Conservation (phyloP, 2,888 invertebrate species). For the Trissoscelio sp. region DNA sequence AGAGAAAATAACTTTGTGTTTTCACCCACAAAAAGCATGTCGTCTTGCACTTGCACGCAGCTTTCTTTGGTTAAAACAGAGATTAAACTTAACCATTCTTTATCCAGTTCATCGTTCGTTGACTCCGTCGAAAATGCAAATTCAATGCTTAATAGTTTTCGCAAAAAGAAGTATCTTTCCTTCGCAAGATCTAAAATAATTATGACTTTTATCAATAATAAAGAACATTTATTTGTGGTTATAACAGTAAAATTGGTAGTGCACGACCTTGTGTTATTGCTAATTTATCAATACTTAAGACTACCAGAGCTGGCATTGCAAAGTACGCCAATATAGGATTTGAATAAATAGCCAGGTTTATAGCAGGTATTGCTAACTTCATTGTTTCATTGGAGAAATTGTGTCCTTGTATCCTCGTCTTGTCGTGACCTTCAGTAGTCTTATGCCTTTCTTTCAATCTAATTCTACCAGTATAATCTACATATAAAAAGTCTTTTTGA, state of each 20-base stretch:
- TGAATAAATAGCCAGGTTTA: conserved; percentile 90
- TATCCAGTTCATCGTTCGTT: conserved; percentile 69
- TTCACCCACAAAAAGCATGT: conserved; percentile 80
- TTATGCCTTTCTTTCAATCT: conserved; percentile 76
- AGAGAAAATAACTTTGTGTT: conserved; percentile 84
- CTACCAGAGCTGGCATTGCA: conserved; percentile 87
- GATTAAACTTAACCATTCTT: conserved; percentile 76
- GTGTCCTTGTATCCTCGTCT: conserved; percentile 84
- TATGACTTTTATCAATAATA: conserved; percentile 2
- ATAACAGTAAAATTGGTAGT: conserved; percentile 3
- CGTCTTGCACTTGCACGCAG: conserved; percentile 71
- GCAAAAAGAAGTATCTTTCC: conserved; percentile 75
- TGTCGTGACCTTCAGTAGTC: conserved; percentile 69
- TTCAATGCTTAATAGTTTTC: conserved; percentile 77
- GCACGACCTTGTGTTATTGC: conserved; percentile 78
- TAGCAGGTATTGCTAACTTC: conserved; percentile 87
- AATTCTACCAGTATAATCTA: conserved; percentile 75
- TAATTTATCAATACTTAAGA: conserved; percentile 81
- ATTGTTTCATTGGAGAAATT: conserved; percentile 87
- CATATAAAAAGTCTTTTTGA: conserved; percentile 78
- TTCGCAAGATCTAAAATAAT: conserved; percentile 74
- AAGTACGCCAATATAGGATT: conserved; percentile 90
- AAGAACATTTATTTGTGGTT: background rate
- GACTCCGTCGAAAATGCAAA: conserved; percentile 76
- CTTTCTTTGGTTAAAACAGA: conserved; percentile 73